These are phyloP conservation scores for Hycleus phaleratus DNA, from an alignment of 1,140 invertebrate species.

Conservation along the genomic window DNA sequence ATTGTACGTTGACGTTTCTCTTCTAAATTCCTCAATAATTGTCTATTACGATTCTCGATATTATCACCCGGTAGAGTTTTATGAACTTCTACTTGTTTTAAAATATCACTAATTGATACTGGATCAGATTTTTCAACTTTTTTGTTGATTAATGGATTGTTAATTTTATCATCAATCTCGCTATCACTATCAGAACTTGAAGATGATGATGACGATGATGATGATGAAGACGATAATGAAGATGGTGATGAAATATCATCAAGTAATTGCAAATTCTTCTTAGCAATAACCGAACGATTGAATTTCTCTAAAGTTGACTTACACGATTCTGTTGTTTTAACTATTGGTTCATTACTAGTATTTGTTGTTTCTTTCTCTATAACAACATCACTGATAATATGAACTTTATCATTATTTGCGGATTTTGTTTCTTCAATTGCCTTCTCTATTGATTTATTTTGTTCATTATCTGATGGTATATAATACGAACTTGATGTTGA, in stretches of 20 bases:
- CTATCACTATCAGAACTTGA: conserved; percentile 5
- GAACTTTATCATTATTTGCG: conserved; percentile 11
- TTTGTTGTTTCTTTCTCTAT: conserved; percentile 1
- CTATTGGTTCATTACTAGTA: no score
- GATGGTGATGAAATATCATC: conserved; percentile 11
- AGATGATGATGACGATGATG: not conserved
- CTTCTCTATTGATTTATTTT: conserved; percentile 33
- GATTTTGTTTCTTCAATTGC: conserved; percentile 22
- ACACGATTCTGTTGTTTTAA: not conserved
- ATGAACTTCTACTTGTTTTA: conserved; percentile 1
- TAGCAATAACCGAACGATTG: conserved; percentile 25
- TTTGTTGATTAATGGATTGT: conserved; percentile 1
- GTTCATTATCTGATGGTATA: conserved; percentile 35
- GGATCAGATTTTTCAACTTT: not conserved
- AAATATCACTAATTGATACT: not conserved
- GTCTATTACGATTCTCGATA: not conserved
- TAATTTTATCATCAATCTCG: conserved; percentile 11
- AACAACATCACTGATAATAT: conserved; percentile 10
- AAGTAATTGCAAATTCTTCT: conserved; percentile 33
- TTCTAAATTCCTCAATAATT: conserved; percentile 9
- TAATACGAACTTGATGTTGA: conserved; percentile 35
- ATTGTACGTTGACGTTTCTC: conserved; percentile 17
- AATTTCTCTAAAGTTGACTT: conserved; percentile 19
- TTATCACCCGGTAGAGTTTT: conserved; percentile 7
- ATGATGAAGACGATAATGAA: conserved; percentile 1